Percentiles rank a stretch among this genome's conserved stretches.
These are phyloP conservation scores for Collichthys lucidus DNA, from an alignment of 2,113 vertebrate genomes.

Conservation along the genomic window DNA sequence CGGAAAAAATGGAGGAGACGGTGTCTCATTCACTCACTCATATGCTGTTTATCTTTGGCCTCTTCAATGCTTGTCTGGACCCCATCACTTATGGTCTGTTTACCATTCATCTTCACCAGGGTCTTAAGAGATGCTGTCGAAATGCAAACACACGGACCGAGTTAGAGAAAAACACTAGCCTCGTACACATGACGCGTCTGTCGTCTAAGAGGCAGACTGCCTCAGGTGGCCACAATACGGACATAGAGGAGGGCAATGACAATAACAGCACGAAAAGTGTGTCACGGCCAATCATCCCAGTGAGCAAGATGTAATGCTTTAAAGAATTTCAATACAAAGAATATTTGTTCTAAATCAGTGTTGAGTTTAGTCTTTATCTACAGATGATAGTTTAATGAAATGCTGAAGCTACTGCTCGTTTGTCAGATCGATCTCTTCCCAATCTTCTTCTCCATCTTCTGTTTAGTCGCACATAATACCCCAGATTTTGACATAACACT, in stretches of 20 bases:
- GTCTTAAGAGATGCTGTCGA: constrained; percentile 74
- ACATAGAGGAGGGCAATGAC: constrained; percentile 17
- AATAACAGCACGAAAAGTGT: constrained; percentile 21
- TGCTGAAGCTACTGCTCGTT: background rate
- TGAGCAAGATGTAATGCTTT: constrained; percentile 66
- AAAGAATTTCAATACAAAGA: background rate
- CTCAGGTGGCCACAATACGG: background rate
- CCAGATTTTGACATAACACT: background rate
- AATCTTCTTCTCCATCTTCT: background rate
- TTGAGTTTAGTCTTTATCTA: background rate
- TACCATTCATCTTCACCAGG: constrained; percentile 80
- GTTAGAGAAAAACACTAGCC: constrained; percentile 77
- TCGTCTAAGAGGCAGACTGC: constrained; percentile 42
- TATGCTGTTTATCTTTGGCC: constrained; percentile 87
- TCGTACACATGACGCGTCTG: constrained; percentile 69
- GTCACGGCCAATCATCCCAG: constrained; percentile 39
- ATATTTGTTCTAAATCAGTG: background rate
- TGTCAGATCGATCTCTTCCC: background rate
- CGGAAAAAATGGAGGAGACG: constrained; percentile 84
- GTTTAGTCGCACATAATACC: background rate
- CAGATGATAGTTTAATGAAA: background rate
- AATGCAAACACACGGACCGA: constrained; percentile 34
- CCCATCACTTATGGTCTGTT: constrained; percentile 86
- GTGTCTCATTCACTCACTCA: constrained; percentile 87
- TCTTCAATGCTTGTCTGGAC: constrained; percentile 85